These are phyloP conservation scores for Barbus barbus DNA, from an alignment of 2,113 vertebrate genomes.

Conservation along the genomic window DNA sequence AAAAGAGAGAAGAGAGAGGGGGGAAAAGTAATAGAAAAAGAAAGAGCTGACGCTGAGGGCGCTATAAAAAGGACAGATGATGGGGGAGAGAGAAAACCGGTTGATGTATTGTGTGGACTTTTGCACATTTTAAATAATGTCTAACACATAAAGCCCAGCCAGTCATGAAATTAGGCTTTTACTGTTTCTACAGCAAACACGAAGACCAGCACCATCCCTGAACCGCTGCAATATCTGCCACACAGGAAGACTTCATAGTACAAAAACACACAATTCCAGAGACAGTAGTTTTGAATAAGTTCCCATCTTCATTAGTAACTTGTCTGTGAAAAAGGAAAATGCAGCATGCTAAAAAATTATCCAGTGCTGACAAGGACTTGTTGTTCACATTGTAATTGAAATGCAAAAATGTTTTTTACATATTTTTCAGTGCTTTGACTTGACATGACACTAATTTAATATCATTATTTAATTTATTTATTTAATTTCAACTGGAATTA, in stretches of 20 bases:
- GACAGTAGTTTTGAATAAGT: not conserved
- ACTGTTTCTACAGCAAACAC: slow-evolving; percentile 68
- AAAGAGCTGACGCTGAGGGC: slow-evolving; percentile 33
- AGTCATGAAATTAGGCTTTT: slow-evolving; percentile 77
- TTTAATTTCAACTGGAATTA: too few species aligned
- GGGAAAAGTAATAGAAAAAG: slow-evolving; percentile 39
- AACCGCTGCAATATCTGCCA: not conserved
- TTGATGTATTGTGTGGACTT: slow-evolving; percentile 70
- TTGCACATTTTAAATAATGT: slow-evolving; percentile 73
- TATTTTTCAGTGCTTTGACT: not conserved
- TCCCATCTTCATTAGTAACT: not conserved
- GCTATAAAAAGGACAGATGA: slow-evolving; percentile 41
- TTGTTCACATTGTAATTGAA: not conserved
- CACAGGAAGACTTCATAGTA: not conserved
- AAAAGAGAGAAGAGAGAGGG: slow-evolving; percentile 41
- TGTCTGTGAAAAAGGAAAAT: not conserved
- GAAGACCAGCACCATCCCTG: slow-evolving; percentile 27
- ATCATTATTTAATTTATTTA: not conserved
- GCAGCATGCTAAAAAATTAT: not conserved
- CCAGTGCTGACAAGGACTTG: not conserved
- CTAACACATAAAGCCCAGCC: slow-evolving; percentile 72
- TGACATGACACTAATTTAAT: not conserved
- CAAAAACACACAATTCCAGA: slow-evolving; percentile 19
- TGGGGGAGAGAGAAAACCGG: slow-evolving; percentile 28
- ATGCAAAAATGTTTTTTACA: not conserved